phyloP scores from a whole-genome alignment of 2,888 invertebrate genomes.

The Acronicta psi region DNA sequence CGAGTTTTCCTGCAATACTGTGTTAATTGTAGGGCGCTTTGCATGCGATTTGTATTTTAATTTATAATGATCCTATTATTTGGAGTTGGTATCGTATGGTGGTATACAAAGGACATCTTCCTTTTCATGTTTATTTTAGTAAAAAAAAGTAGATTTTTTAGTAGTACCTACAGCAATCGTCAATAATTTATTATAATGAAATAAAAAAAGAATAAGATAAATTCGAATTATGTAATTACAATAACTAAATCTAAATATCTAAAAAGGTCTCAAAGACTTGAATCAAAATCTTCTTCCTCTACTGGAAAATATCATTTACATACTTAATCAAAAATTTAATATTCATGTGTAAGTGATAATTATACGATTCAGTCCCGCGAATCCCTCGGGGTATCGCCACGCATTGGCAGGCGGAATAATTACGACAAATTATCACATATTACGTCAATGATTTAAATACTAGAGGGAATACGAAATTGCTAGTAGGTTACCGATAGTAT shows the following conservation, averaged over 20 bases:
- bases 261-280: no score
- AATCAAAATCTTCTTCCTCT: no score
- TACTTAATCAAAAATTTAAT: slow-evolving; percentile 27
- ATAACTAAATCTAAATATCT: no score
- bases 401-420: slow-evolving; percentile 49
- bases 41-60: slow-evolving; percentile 21
- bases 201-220: no score
- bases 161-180: no score
- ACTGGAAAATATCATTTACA: slow-evolving; percentile 27
- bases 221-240: no score
- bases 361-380: slow-evolving; percentile 25
- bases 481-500: slow-evolving; percentile 10
- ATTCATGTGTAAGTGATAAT: slow-evolving; percentile 51
- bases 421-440: slow-evolving; percentile 48
- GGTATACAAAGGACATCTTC: no score
- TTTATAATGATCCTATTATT: slow-evolving; percentile 15
- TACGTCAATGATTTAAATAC: slow-evolving; percentile 36
- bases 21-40: slow-evolving; percentile 25
- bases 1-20: slow-evolving; percentile 37
- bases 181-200: no score
- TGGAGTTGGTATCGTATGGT: neutral
- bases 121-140: no score
- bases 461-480: slow-evolving; percentile 25
- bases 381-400: slow-evolving; percentile 46
- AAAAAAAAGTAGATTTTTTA: no score